Percentiles rank a stretch among this genome's conserved stretches.
Conservation (phyloP, 2,888 invertebrate species). For the Pristionchus maxplancki region DNA sequence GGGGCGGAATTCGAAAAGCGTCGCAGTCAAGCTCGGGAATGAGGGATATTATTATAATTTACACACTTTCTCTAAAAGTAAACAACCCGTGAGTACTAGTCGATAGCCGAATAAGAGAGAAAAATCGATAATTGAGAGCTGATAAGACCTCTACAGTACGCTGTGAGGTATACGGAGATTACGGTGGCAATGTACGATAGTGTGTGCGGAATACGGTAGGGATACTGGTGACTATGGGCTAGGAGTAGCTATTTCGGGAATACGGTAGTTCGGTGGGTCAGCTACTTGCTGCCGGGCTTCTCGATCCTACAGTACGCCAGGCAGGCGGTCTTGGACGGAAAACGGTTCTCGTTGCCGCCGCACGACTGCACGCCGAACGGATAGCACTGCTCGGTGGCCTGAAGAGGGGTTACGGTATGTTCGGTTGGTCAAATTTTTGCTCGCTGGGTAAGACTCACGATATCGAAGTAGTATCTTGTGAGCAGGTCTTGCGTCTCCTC, state of each 20-base stretch:
- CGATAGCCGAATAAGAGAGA: neutral
- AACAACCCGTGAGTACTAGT: neutral
- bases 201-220: conserved; percentile 10
- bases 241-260: neutral
- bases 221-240: neutral
- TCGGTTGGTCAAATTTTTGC: too few species aligned
- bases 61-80: conserved; percentile 30
- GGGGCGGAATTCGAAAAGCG: neutral
- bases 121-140: neutral
- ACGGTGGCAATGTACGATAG: neutral
- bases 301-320: conserved; percentile 55
- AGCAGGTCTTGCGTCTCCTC: conserved; percentile 57
- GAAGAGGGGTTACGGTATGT: conserved; percentile 15
- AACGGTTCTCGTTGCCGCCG: conserved; percentile 69
- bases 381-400: conserved; percentile 71
- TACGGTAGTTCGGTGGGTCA: conserved; percentile 6
- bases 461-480: conserved; percentile 64
- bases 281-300: neutral
- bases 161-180: neutral
- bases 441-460: conserved; percentile 45
- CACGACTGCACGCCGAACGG: conserved; percentile 73
- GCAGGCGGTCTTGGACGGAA: conserved; percentile 59
- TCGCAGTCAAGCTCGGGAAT: neutral
- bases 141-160: conserved; percentile 12
- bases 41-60: conserved; percentile 34